Evolutionary conservation across 2,888 invertebrate genomes (phyloP).

Genomic region (Ormyrus rosae): DNA sequence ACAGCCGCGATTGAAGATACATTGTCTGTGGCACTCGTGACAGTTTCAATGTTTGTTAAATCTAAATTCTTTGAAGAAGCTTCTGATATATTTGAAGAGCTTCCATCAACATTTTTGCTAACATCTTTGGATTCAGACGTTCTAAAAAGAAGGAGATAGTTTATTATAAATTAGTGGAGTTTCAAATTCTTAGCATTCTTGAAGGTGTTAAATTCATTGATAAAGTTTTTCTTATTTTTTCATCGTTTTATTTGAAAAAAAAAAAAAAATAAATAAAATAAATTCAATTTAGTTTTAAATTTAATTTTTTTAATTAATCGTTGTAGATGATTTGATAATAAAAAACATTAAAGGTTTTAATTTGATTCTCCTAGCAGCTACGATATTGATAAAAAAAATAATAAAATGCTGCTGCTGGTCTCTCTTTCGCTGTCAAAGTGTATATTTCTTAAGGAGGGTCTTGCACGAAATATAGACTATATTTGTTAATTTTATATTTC

Average conservation of each 20-base stretch:
- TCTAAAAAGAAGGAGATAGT: slow-evolving; percentile 55
- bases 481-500: no score
- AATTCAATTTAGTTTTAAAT: neutral
- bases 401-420: no score
- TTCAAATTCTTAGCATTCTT: neutral
- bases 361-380: no score
- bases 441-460: no score
- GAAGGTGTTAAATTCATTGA: no score
- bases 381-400: no score
- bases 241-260: no score
- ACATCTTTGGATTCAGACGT: slow-evolving; percentile 59
- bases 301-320: neutral
- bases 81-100: slow-evolving; percentile 33
- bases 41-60: slow-evolving; percentile 27
- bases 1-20: slow-evolving; percentile 32
- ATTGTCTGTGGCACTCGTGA: slow-evolving; percentile 34
- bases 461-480: no score
- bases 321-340: neutral
- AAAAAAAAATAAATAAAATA: no score
- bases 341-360: no score
- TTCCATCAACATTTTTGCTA: slow-evolving; percentile 41
- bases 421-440: no score
- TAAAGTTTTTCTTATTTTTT: no score
- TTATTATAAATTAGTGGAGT: neutral
- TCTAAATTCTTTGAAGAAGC: slow-evolving; percentile 25